Evolutionary conservation across 2,888 invertebrate genomes (phyloP), one percentile per base, ranked within the genome.

Genomic region (Dryobotodes eremita): DNA sequence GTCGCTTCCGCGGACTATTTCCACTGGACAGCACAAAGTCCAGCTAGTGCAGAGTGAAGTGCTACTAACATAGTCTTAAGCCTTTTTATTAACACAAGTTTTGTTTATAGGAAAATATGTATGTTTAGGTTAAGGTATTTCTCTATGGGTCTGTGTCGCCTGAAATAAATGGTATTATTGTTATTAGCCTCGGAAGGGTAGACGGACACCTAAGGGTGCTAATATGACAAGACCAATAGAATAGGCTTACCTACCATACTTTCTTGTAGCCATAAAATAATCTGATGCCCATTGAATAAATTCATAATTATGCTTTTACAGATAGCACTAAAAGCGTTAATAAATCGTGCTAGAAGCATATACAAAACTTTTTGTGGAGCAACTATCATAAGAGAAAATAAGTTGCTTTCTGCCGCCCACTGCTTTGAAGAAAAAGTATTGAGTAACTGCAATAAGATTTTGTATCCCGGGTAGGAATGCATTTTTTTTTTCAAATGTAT

Each of bases 361-460:
- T 95, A 92, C 42, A 5, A 1, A 1, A 92, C 93, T 3, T 94
- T 93, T 80, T 95, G 95, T 64, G 95, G 95, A 0, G 95, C 93
- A 13, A 79, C 85, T 0, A 93, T 95, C 64, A 83, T 95, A 17
- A 65, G 77, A 17, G 85, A 87, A 1, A 77, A 20, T 0, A 95
- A 92, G 57, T n/a, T 95, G 2, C 72, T 95, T 0, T 90, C 94
- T 4, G 95, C 95, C 1, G 95, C 95, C 0, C 95, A 95, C 80
- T 95, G 95, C 64, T 93, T 95, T 48, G 87, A 89, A n/a, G 75
- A 84, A 13, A 36, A 20, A 31, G 59, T 53, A 17, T 1, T 59
- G 0, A 82, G 73, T 53, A 65, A 50, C 17, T 89, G 89, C 48
- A 15, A 50, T 7, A 68, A 55, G 5, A 0, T 72, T 6, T 71